Conservation (phyloP, 2,797 vertebrate species). For the Premnoplex brunnescens region DNA sequence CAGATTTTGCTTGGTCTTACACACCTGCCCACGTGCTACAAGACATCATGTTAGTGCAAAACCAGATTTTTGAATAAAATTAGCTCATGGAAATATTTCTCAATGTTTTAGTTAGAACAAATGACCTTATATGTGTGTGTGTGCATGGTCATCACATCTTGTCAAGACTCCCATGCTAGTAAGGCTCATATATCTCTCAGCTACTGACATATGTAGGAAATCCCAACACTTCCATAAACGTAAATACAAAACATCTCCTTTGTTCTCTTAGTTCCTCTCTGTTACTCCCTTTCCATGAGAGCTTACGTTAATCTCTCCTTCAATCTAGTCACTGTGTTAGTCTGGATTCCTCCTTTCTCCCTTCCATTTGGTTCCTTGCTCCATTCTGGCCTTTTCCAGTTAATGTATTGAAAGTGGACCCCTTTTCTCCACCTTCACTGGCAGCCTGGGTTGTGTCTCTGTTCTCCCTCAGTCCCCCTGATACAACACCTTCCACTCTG, state of each 20-base stretch:
- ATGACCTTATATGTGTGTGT: not conserved
- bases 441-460: not conserved
- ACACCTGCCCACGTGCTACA: not conserved
- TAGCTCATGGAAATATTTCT: not conserved
- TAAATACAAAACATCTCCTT: not conserved
- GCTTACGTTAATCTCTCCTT: not conserved
- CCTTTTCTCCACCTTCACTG: not conserved
- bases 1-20: not conserved
- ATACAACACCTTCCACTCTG: not conserved
- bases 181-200: not conserved
- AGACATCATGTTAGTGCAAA: not conserved
- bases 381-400: not conserved
- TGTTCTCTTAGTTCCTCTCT: not conserved
- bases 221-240: not conserved
- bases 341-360: not conserved
- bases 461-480: not conserved
- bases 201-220: not conserved
- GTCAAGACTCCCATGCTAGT: not conserved
- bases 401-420: not conserved
- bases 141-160: not conserved
- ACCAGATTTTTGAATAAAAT: not conserved
- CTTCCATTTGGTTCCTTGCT: not conserved
- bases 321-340: not conserved
- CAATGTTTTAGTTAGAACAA: not conserved
- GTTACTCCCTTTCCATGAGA: not conserved